Evolutionary conservation across 1,140 invertebrate genomes (phyloP).

Genomic region (Diabrotica undecimpunctata): DNA sequence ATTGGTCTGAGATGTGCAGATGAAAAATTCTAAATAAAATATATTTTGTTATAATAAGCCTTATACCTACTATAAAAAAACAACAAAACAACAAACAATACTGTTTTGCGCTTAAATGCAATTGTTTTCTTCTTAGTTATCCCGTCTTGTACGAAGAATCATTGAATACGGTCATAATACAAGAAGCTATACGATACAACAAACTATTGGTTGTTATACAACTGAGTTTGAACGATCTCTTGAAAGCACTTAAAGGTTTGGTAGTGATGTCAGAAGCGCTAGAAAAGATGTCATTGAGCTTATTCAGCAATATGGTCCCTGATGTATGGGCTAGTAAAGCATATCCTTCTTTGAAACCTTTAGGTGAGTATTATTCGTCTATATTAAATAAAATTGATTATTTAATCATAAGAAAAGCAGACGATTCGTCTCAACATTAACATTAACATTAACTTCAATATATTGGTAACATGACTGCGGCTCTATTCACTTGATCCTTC

Average conservation of each 20-base stretch:
- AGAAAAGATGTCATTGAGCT: constrained; percentile 62
- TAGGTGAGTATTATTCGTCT: constrained; percentile 54
- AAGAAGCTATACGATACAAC: constrained; percentile 78
- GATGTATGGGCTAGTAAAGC: constrained; percentile 66
- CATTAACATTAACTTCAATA: too few relatives aligned
- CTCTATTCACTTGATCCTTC: too few relatives aligned
- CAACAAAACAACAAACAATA: too few relatives aligned
- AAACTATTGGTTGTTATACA: constrained; percentile 61
- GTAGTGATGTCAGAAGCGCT: constrained; percentile 74
- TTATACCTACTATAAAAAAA: too few relatives aligned
- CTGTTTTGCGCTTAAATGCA: too few relatives aligned
- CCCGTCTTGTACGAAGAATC: constrained; percentile 78
- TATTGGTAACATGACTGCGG: too few relatives aligned
- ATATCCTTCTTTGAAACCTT: constrained; percentile 78
- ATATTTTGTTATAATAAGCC: too few relatives aligned
- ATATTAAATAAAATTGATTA: background rate
- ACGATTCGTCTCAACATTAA: background rate
- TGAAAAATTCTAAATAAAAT: too few relatives aligned
- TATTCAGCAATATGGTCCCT: constrained; percentile 67
- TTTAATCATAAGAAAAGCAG: background rate
- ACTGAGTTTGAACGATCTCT: constrained; percentile 60
- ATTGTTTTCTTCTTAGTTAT: constrained; percentile 53
- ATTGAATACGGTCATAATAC: constrained; percentile 76
- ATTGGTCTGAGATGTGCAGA: too few relatives aligned
- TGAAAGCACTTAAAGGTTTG: constrained; percentile 71